phyloP scores from a whole-genome alignment of 2,888 invertebrate genomes.

The Ceramica pisi region DNA sequence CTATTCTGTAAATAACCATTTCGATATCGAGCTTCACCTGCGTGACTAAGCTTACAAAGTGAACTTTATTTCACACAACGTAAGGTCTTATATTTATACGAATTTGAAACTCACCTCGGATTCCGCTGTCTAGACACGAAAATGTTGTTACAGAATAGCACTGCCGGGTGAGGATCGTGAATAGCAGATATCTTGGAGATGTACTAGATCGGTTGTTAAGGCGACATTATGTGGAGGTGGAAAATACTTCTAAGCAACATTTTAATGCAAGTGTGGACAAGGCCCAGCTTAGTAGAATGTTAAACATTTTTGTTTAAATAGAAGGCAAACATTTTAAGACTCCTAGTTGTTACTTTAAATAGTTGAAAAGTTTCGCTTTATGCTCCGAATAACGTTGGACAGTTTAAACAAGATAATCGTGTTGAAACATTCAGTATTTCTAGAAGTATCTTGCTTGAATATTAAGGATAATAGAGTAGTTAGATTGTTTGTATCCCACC shows the following conservation, averaged over 20 bases:
- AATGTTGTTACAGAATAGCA: too few species aligned
- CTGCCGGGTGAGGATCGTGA: too few species aligned
- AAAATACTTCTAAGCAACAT: not conserved
- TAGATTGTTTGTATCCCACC: not conserved
- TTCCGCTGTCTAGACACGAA: too few species aligned
- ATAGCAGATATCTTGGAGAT: too few species aligned
- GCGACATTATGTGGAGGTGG: too few species aligned
- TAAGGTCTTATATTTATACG: too few species aligned
- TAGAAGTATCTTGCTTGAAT: constrained; percentile 14
- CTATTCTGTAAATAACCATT: too few species aligned
- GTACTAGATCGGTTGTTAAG: too few species aligned
- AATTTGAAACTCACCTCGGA: too few species aligned
- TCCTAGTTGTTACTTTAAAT: constrained; percentile 42
- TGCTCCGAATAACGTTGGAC: constrained; percentile 46
- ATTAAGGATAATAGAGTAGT: constrained; percentile 1
- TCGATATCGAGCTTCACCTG: too few species aligned
- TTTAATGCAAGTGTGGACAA: not conserved
- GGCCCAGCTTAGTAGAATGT: constrained; percentile 9
- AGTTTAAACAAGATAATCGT: constrained; percentile 51
- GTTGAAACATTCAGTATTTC: constrained; percentile 41
- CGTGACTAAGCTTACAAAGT: too few species aligned
- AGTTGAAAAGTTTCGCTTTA: constrained; percentile 52
- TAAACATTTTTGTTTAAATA: constrained; percentile 46
- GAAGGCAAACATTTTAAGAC: constrained; percentile 40
- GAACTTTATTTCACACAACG: too few species aligned